These are phyloP conservation scores for Abrostola tripartita DNA, from an alignment of 2,888 invertebrate genomes.

Conservation along the genomic window DNA sequence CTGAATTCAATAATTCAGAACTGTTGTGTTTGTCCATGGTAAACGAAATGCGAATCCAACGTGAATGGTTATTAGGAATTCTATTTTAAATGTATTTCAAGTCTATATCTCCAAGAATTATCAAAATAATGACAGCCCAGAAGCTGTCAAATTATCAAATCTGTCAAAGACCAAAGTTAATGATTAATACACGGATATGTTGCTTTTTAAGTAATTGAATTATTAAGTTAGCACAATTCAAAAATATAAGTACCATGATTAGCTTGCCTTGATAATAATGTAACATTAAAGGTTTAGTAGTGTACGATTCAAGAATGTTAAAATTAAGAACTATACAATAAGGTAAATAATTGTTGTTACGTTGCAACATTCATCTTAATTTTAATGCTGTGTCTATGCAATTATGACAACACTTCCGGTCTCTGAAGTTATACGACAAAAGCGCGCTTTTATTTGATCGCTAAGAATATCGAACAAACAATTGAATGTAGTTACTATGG, in stretches of 20 bases:
- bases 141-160: too few species aligned
- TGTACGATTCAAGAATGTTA: too few species aligned
- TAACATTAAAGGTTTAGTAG: too few species aligned
- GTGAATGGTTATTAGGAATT: not conserved
- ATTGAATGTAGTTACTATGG: constrained; percentile 37
- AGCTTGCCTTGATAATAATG: too few species aligned
- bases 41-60: not conserved
- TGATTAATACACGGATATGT: too few species aligned
- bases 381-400: constrained; percentile 23
- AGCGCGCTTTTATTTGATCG: constrained; percentile 3
- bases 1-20: constrained; percentile 90
- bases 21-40: constrained; percentile 91
- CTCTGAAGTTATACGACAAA: not conserved
- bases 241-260: too few species aligned
- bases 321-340: not conserved
- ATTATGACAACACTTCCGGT: constrained; percentile 27
- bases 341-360: not conserved
- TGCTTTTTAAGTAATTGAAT: too few species aligned
- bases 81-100: constrained; percentile 1
- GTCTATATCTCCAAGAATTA: constrained; percentile 26
- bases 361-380: not conserved
- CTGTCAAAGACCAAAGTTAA: too few species aligned
- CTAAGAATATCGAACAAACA: constrained; percentile 19
- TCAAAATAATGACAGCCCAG: constrained; percentile 12
- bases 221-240: too few species aligned